These are phyloP conservation scores for Glyphotaelius pellucidus DNA, from an alignment of 2,888 invertebrate species.

Conservation along the genomic window DNA sequence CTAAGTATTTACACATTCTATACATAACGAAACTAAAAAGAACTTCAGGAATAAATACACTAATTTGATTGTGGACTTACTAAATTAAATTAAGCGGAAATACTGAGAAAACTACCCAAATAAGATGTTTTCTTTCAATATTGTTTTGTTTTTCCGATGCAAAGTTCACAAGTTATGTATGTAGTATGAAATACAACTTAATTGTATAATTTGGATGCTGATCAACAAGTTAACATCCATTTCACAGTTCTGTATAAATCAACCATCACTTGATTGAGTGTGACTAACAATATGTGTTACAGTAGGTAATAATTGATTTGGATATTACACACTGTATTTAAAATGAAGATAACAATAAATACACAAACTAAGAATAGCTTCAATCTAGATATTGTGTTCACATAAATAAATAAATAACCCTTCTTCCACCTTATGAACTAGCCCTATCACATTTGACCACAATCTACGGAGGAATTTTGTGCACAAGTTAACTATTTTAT, in stretches of 20 bases:
- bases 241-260: neutral
- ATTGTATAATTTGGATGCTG: neutral
- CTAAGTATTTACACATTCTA: conserved; percentile 58
- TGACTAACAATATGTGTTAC: neutral
- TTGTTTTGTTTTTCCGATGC: neutral
- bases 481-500: conserved; percentile 59
- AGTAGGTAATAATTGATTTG: neutral
- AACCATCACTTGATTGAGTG: neutral
- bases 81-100: neutral
- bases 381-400: neutral
- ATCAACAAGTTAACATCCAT: neutral
- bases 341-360: neutral
- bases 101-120: neutral
- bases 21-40: conserved; percentile 57
- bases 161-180: neutral
- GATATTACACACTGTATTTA: neutral
- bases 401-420: conserved; percentile 50
- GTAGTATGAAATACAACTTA: neutral
- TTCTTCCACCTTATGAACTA: conserved; percentile 24
- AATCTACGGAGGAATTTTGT: conserved; percentile 59
- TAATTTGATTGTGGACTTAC: neutral
- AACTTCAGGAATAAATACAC: conserved; percentile 27
- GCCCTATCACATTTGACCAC: conserved; percentile 53
- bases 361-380: conserved; percentile 12
- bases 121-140: neutral